Conservation (phyloP, 2,888 invertebrate genomes). For the Colletes collaris region DNA sequence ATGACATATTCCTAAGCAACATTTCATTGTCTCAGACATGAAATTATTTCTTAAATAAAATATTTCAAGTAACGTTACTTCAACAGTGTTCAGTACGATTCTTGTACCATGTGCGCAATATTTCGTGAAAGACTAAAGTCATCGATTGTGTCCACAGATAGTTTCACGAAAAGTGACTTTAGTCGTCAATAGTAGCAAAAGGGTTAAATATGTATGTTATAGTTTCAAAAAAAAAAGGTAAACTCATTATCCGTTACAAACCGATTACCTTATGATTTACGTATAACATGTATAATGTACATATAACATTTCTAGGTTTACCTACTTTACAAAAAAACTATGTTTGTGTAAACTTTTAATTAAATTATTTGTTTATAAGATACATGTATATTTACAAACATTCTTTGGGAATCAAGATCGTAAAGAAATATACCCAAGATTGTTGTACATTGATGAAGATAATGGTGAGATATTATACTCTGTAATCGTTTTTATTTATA, state of each 20-base stretch:
- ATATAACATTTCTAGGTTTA: conserved; percentile 49
- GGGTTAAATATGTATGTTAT: conserved; percentile 6
- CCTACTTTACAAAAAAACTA: conserved; percentile 51
- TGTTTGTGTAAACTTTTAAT: conserved; percentile 54
- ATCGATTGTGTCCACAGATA: no score
- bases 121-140: no score
- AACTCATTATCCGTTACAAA: conserved; percentile 34
- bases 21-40: no score
- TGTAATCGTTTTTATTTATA: conserved; percentile 1
- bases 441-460: conserved; percentile 40
- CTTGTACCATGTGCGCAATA: no score
- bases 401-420: conserved; percentile 63
- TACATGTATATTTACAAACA: conserved; percentile 64
- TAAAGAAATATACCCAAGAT: conserved; percentile 50
- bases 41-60: no score
- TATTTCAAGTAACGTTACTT: no score
- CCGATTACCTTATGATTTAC: conserved; percentile 47
- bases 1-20: no score
- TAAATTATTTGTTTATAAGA: conserved; percentile 58
- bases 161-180: no score
- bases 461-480: conserved; percentile 17
- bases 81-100: no score
- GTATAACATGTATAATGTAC: conserved; percentile 51
- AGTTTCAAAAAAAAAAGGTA: conserved; percentile 5
- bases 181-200: no score